Conservation (phyloP, 2,113 vertebrate genomes). For the Pungitius pungitius region DNA sequence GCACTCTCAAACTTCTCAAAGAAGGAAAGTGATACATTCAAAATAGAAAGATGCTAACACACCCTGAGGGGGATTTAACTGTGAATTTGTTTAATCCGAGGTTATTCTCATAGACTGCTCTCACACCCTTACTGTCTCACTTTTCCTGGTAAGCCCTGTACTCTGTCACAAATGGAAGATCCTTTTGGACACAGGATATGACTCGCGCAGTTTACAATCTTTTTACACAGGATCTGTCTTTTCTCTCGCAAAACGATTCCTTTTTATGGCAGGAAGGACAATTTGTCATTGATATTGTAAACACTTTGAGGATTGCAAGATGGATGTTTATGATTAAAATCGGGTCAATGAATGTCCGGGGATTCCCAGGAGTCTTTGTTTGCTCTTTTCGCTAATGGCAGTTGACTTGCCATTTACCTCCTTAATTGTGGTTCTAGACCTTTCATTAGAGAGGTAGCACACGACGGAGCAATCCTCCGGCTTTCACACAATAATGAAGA, state of each 20-base stretch:
- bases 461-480: conserved; percentile 37
- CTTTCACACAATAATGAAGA: conserved; percentile 64
- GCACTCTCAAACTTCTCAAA: conserved; percentile 17
- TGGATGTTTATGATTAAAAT: conserved; percentile 15
- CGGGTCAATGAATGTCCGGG: background rate
- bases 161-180: conserved; percentile 29
- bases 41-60: conserved; percentile 48
- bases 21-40: conserved; percentile 31
- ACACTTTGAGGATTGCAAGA: conserved; percentile 4
- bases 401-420: conserved; percentile 49
- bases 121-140: conserved; percentile 1
- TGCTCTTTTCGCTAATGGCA: conserved; percentile 53
- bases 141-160: conserved; percentile 10
- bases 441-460: conserved; percentile 52
- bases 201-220: conserved; percentile 19
- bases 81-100: background rate
- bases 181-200: conserved; percentile 25
- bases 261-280: background rate
- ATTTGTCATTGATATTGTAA: background rate
- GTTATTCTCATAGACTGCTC: background rate
- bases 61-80: conserved; percentile 14
- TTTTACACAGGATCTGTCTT: conserved; percentile 20
- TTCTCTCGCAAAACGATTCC: background rate
- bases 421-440: conserved; percentile 56
- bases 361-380: conserved; percentile 40